These are phyloP conservation scores for Parasteatoda lunata DNA, from an alignment of 2,888 invertebrate genomes.

Conservation along the genomic window DNA sequence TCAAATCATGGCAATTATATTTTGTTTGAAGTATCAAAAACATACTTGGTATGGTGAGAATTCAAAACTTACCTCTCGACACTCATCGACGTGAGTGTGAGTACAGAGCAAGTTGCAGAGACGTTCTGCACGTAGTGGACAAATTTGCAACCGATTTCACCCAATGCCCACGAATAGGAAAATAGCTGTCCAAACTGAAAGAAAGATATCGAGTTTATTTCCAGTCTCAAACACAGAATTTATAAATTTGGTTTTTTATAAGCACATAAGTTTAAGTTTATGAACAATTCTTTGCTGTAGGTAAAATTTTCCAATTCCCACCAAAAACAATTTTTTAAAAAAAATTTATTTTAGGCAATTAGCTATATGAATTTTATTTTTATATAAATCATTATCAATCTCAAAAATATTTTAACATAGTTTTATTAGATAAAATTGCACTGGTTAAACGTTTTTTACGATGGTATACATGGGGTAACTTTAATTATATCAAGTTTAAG, in stretches of 20 bases:
- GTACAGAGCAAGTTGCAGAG: conserved; percentile 82
- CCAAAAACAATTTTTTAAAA: too few species aligned
- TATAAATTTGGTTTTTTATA: background rate
- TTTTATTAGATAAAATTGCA: too few species aligned
- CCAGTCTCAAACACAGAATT: background rate
- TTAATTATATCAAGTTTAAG: too few species aligned
- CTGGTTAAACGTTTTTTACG: too few species aligned
- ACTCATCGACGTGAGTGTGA: conserved; percentile 83
- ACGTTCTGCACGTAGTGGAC: conserved; percentile 84
- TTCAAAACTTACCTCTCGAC: conserved; percentile 79
- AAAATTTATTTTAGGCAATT: background rate
- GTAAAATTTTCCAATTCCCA: background rate
- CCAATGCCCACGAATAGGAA: conserved; percentile 82
- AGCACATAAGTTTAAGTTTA: background rate
- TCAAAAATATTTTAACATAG: background rate
- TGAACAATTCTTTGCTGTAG: background rate
- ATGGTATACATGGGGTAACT: too few species aligned
- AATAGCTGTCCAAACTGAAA: conserved; percentile 81
- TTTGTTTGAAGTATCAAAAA: too few species aligned
- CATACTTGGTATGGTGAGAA: too few species aligned
- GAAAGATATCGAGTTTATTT: conserved; percentile 12
- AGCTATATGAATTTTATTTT: background rate
- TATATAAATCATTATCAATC: background rate
- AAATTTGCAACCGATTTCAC: conserved; percentile 80
- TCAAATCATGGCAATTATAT: too few species aligned